Evolutionary conservation across 2,888 invertebrate genomes (phyloP).

Genomic region (Tenthredo amoena): DNA sequence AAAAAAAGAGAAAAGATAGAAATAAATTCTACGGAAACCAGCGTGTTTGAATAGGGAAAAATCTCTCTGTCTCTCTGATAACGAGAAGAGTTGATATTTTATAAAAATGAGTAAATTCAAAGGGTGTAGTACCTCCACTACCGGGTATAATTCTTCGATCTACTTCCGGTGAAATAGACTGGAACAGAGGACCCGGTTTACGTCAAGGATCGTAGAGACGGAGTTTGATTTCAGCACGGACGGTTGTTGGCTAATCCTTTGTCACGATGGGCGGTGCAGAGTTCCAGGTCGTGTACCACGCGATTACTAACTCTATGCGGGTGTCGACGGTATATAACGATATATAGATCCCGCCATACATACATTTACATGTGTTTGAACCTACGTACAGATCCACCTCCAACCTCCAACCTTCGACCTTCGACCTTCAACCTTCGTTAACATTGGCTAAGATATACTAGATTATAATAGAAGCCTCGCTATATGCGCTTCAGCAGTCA

Average conservation of each 20-base stretch:
- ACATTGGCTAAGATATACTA: neutral
- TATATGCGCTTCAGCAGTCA: too few relatives aligned
- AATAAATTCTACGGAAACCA: neutral
- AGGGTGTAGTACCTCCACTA: neutral
- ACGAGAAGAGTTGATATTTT: too few relatives aligned
- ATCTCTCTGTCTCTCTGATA: too few relatives aligned
- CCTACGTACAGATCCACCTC: neutral
- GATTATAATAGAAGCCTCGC: neutral
- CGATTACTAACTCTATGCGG: conserved; percentile 41
- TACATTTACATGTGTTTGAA: neutral
- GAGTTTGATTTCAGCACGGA: conserved; percentile 38
- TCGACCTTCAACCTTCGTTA: neutral
- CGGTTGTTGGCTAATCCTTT: conserved; percentile 47
- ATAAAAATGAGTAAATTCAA: neutral
- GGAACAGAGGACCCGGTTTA: conserved; percentile 48
- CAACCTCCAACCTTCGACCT: neutral
- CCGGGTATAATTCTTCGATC: neutral
- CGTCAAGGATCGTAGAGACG: neutral
- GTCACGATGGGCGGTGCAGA: conserved; percentile 40
- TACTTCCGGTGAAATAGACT: conserved; percentile 37
- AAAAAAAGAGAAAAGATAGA: too few relatives aligned
- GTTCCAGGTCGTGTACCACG: conserved; percentile 38
- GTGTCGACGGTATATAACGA: conserved; percentile 7
- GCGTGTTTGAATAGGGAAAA: too few relatives aligned
- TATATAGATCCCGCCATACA: neutral